These are phyloP conservation scores for Melanocharis versteri DNA, from an alignment of 2,113 vertebrate genomes.

Conservation along the genomic window DNA sequence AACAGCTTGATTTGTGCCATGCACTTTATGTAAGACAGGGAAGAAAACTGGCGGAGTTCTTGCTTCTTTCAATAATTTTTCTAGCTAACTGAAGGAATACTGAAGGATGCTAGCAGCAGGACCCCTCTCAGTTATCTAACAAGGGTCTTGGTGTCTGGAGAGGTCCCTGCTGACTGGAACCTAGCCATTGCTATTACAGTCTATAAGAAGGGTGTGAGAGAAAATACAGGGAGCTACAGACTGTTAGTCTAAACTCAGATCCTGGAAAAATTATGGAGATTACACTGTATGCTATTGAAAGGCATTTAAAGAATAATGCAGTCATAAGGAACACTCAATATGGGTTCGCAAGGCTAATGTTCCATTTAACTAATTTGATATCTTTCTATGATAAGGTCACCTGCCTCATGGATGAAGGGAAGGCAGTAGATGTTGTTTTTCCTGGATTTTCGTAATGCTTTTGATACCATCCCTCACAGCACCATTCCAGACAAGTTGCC, in stretches of 20 bases:
- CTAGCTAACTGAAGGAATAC: background rate
- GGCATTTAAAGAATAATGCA: background rate
- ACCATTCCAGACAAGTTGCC: background rate
- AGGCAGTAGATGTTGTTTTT: background rate
- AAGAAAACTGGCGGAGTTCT: background rate
- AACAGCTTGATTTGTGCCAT: background rate
- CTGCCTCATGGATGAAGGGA: background rate
- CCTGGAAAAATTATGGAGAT: background rate
- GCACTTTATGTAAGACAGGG: background rate
- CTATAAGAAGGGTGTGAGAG: background rate
- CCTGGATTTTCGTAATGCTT: background rate
- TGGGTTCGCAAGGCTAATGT: background rate
- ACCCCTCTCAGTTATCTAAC: background rate
- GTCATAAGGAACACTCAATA: background rate
- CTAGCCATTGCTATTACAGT: background rate
- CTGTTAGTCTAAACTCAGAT: background rate
- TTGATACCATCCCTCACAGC: background rate
- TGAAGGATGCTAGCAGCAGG: background rate
- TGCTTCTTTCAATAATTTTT: background rate
- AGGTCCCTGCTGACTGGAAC: background rate
- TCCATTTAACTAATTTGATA: background rate
- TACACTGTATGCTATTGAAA: background rate
- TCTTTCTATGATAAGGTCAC: background rate
- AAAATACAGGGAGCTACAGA: background rate
- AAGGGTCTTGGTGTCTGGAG: background rate